Percentiles rank a stretch among this genome's conserved stretches.
Conservation (phyloP, 2,797 vertebrate genomes). For the Coccyzus lansbergi region DNA sequence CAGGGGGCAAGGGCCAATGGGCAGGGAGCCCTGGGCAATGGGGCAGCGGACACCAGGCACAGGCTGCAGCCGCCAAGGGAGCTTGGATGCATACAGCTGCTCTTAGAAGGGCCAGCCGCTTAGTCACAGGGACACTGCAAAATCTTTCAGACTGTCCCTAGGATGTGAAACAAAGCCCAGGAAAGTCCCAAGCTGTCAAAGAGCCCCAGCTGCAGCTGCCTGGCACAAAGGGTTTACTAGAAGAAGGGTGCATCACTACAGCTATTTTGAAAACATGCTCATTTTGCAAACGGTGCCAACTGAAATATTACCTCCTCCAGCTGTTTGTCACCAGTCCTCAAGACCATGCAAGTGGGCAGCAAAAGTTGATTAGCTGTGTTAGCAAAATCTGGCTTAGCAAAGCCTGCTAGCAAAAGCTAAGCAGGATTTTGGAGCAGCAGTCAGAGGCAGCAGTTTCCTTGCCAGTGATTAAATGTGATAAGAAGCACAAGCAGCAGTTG, state of each 20-base stretch:
- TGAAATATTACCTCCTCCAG: not conserved
- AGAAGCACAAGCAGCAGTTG: not conserved
- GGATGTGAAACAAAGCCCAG: not conserved
- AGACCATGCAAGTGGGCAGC: accelerated
- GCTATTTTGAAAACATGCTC: not conserved
- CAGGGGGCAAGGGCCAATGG: too few relatives aligned
- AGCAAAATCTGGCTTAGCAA: not conserved
- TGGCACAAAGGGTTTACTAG: not conserved
- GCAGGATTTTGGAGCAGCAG: not conserved
- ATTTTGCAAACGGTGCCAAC: not conserved
- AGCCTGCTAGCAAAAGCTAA: not conserved
- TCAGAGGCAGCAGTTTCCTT: not conserved
- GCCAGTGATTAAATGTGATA: accelerated
- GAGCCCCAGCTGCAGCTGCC: accelerated
- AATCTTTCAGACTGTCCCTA: not conserved
- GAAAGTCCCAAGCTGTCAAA: not conserved
- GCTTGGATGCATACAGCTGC: accelerated
- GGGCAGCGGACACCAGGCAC: too few relatives aligned
- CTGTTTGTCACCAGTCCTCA: not conserved
- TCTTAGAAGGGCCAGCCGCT: not conserved
- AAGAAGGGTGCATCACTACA: accelerated
- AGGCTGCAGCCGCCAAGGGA: too few relatives aligned
- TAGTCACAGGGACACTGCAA: too few relatives aligned
- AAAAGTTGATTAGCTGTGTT: accelerated
- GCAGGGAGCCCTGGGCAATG: too few relatives aligned